Percentiles rank a stretch among this genome's conserved stretches.
Evolutionary conservation across 2,888 invertebrate genomes (phyloP).

Genomic region (Clunio marinus): DNA sequence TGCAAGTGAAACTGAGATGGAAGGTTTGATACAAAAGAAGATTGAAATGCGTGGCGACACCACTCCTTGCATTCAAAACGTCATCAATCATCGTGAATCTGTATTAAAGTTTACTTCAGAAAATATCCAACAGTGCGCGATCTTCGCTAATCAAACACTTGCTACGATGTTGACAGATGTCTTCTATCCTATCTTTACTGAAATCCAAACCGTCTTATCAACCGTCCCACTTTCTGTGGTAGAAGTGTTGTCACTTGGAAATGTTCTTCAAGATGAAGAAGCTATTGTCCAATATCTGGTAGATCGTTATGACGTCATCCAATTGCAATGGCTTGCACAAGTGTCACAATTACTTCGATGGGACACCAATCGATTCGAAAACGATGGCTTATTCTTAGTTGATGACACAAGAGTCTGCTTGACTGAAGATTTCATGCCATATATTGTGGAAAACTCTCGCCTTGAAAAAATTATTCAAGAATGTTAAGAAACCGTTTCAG

Average conservation of each 20-base stretch:
- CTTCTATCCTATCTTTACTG: conserved; percentile 29
- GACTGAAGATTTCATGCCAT: neutral
- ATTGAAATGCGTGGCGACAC: neutral
- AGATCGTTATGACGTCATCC: neutral
- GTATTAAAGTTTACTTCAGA: neutral
- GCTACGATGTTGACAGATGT: neutral
- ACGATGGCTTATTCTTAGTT: conserved; percentile 16
- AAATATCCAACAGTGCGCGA: neutral
- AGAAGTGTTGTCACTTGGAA: conserved; percentile 14
- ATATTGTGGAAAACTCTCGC: neutral
- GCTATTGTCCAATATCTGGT: conserved; percentile 13
- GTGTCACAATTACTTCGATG: conserved; percentile 25
- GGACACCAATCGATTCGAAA: conserved; percentile 10
- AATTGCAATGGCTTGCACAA: neutral
- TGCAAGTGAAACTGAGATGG: neutral
- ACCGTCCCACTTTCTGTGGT: conserved; percentile 4
- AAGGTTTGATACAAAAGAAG: neutral
- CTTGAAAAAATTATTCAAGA: neutral
- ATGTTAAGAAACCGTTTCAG: too few species aligned
- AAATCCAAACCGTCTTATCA: neutral
- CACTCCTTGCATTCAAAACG: conserved; percentile 2
- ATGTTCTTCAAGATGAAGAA: conserved; percentile 16
- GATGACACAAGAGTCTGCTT: conserved; percentile 16
- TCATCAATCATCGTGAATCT: neutral
- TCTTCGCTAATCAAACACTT: conserved; percentile 19